These are phyloP conservation scores for Dastarcus helophoroides DNA, from an alignment of 2,888 invertebrate species.

Conservation along the genomic window DNA sequence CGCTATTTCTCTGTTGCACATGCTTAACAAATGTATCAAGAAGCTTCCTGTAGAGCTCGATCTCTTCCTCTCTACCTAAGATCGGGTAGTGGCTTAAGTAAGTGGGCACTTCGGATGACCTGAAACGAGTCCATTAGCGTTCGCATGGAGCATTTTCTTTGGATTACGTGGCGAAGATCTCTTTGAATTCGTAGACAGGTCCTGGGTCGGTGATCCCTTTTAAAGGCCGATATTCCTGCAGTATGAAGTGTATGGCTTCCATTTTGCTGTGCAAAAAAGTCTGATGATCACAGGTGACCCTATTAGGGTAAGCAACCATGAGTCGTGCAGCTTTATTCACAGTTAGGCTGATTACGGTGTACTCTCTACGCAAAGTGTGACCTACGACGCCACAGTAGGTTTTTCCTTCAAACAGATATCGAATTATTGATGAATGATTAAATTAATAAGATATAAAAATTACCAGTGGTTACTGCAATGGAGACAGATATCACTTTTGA, in stretches of 20 bases:
- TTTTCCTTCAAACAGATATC: conserved; percentile 43
- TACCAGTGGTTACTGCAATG: conserved; percentile 57
- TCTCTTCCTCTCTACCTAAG: conserved; percentile 39
- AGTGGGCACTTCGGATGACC: neutral
- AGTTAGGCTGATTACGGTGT: conserved; percentile 59
- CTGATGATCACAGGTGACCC: conserved; percentile 53
- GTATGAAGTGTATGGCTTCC: conserved; percentile 45
- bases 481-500: conserved; percentile 44
- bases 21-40: conserved; percentile 3
- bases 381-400: conserved; percentile 68
- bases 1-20: too few relatives aligned
- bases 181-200: conserved; percentile 50
- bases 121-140: too few relatives aligned
- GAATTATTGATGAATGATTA: neutral
- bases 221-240: conserved; percentile 43
- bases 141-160: too few relatives aligned
- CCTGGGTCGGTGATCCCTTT: conserved; percentile 53
- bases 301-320: conserved; percentile 49
- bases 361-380: conserved; percentile 57
- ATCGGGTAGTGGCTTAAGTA: conserved; percentile 24
- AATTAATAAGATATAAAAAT: neutral
- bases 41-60: conserved; percentile 16
- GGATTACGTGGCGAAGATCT: conserved; percentile 9
- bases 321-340: conserved; percentile 63
- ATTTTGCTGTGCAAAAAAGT: conserved; percentile 54